phyloP scores from a whole-genome alignment of 2,797 vertebrate species.

The Pipistrellus pygmaeus region DNA sequence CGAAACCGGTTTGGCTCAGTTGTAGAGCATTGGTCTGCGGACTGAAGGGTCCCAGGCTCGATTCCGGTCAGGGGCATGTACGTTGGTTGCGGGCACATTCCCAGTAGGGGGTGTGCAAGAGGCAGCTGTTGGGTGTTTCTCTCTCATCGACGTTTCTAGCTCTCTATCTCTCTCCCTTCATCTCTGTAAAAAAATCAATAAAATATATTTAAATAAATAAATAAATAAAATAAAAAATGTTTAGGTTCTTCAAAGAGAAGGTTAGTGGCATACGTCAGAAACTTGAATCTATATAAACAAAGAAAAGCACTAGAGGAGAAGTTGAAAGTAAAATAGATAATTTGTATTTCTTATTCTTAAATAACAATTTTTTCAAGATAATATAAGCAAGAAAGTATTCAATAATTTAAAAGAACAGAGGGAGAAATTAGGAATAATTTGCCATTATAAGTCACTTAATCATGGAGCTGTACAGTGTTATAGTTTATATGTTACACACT shows the following conservation, averaged over 20 bases:
- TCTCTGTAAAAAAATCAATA: no score
- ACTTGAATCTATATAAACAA: not conserved
- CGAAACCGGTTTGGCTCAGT: no score
- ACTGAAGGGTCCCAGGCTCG: no score
- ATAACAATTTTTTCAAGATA: not conserved
- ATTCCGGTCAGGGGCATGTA: no score
- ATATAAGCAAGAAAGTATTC: not conserved
- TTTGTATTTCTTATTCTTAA: no score
- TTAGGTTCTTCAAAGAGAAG: not conserved
- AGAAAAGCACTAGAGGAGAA: not conserved
- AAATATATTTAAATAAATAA: no score
- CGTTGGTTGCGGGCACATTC: no score
- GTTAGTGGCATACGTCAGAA: not conserved
- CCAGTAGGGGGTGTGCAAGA: no score
- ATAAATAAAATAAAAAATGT: not conserved
- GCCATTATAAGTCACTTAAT: not conserved
- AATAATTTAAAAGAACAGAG: not conserved
- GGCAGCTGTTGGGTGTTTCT: no score
- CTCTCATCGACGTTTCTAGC: no score
- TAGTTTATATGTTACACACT: not conserved
- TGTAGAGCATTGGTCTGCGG: no score
- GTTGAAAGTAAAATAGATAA: not conserved
- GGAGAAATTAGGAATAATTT: not conserved
- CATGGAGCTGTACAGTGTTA: not conserved
- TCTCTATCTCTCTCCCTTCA: no score